Base-by-base conservation (phyloP, 2,888 invertebrate genomes). In the Sclerodermus sp. region DNA sequence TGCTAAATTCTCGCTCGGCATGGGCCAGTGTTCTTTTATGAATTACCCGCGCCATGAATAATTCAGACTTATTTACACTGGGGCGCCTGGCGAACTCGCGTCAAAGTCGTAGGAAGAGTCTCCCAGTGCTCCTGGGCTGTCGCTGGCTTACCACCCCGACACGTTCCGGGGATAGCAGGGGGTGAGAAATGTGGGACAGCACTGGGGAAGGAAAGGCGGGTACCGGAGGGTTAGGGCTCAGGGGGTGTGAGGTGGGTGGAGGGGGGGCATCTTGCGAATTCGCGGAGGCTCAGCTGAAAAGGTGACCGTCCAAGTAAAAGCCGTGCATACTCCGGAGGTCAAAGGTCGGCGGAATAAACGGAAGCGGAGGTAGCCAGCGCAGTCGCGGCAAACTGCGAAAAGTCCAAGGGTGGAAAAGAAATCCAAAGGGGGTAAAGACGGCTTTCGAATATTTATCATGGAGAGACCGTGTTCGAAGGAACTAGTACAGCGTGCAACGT, bases 361-460 rank as follows among this genome's bases (percentile, higher is more conserved):
- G 15, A 14, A 31, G 38, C 17, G 30, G 12, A 14, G 18, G 23
- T 46, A 39, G 42, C 42, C 40, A 51, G 50, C 45, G 43, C 51
- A n/a, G 52, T 23, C 23, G 23, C 8, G 23, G 4, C 23, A 23
- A 23, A 8, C 23, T 5, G 3, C 23, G 23, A 23, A 23, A 3
- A 8, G 23, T 5, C 23, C n/a, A 42, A 32, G 51, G 44, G 51
- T 50, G 53, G 61, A 58, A 51, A 64, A 61, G 23, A 23, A 8
- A 55, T 65, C 49, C 58, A 60, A 65, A 63, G 60, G 59, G 60
- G 58, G 54, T 49, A 52, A 58, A 62, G 57, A 54, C 48, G 49
- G 57, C 56, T 60, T 57, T 58, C 44, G 64, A 66, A 70, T 70
- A 70, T 68, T 70, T 66, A 70, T 67, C 63, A 61, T 55, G 38